Percentiles rank a stretch among this genome's conserved stretches.
Evolutionary conservation across 1,140 invertebrate genomes (phyloP).

Genomic region (Brachionus angularis): DNA sequence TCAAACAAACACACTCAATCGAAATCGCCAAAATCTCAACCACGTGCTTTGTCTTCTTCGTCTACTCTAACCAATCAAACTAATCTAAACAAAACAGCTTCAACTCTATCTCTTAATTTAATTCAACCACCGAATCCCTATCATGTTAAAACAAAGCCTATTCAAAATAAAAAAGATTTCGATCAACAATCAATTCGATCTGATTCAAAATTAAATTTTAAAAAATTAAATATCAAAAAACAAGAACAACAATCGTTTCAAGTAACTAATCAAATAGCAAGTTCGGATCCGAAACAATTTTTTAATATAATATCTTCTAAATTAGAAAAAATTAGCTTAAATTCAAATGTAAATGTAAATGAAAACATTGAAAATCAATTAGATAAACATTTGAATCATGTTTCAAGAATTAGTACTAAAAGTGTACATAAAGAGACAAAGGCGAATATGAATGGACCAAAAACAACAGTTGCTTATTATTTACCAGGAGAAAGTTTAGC

Average conservation of each 20-base stretch:
- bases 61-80: no score
- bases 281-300: not conserved
- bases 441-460: not conserved
- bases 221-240: not conserved
- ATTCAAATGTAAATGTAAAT: no score
- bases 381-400: constrained; percentile 15
- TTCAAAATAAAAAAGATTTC: not conserved
- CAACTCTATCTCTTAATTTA: not conserved
- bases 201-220: not conserved
- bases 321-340: not conserved
- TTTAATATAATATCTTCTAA: not conserved
- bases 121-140: constrained; percentile 18
- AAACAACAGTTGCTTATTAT: constrained; percentile 31
- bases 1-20: not conserved
- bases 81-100: no score
- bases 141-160: not conserved
- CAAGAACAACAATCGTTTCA: not conserved
- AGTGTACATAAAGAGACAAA: not conserved
- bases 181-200: not conserved
- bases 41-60: not conserved
- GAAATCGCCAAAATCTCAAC: no score
- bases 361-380: constrained; percentile 1
- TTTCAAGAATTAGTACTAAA: not conserved
- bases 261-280: no score
- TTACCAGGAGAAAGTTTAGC: constrained; percentile 31